Conservation (phyloP, 2,113 vertebrate genomes). For the Hippocampus abdominalis region DNA sequence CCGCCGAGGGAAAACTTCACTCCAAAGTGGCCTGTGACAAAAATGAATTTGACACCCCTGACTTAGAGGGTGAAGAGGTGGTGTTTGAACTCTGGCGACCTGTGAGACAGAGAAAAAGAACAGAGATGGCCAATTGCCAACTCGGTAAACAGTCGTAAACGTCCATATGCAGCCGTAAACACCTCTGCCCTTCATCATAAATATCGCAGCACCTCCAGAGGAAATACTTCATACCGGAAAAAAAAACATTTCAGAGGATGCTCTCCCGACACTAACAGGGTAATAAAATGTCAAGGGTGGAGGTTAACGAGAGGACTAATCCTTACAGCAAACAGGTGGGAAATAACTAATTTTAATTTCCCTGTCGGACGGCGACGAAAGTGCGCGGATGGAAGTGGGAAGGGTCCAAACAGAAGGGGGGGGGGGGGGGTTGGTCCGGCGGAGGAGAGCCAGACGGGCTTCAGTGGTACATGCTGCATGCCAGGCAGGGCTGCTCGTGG, state of each 20-base stretch:
- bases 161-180: slow-evolving; percentile 25
- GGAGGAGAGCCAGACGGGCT: slow-evolving; percentile 9
- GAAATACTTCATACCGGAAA: not conserved
- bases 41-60: too few species aligned
- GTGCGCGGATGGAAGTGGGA: slow-evolving; percentile 1
- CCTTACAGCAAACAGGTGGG: slow-evolving; percentile 2
- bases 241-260: slow-evolving; percentile 8
- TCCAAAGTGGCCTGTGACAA: too few species aligned
- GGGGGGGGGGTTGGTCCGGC: not conserved
- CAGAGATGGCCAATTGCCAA: slow-evolving; percentile 31
- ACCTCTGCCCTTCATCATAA: slow-evolving; percentile 26
- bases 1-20: too few species aligned
- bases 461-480: slow-evolving; percentile 10
- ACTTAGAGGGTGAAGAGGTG: slow-evolving; percentile 2
- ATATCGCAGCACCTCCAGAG: slow-evolving; percentile 15
- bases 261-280: slow-evolving; percentile 9
- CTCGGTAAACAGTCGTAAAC: slow-evolving; percentile 22
- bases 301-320: slow-evolving; percentile 42
- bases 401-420: not conserved
- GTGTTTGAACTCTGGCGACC: not conserved
- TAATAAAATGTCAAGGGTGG: slow-evolving; percentile 18
- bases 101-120: slow-evolving; percentile 18
- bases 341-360: slow-evolving; percentile 43
- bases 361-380: slow-evolving; percentile 25
- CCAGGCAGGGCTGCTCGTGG: slow-evolving; percentile 34